Conservation (phyloP, 2,113 vertebrate genomes). For the Platysteira castanea region DNA sequence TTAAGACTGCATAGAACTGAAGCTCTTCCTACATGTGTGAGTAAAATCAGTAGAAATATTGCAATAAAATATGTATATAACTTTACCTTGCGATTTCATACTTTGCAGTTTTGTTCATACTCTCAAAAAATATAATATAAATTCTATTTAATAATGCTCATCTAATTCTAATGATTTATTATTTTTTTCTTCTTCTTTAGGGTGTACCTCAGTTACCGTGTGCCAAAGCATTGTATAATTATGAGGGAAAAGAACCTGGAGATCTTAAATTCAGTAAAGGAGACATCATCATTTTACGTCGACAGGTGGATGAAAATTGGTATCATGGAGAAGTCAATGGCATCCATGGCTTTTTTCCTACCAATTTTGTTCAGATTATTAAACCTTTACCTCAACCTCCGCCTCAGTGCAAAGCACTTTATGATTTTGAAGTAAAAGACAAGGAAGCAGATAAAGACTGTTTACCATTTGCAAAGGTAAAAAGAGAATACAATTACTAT, state of each 20-base stretch:
- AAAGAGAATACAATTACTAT: not conserved
- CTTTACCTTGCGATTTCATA: not conserved
- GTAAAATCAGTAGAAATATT: not conserved
- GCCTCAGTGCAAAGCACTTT: slow-evolving; percentile 98
- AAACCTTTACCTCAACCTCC: slow-evolving; percentile 97
- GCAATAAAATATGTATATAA: not conserved
- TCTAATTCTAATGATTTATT: not conserved
- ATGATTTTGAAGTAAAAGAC: slow-evolving; percentile 99
- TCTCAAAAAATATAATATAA: not conserved
- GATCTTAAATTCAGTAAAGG: slow-evolving; percentile 98
- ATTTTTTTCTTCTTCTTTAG: slow-evolving; percentile 56
- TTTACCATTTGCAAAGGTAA: slow-evolving; percentile 96
- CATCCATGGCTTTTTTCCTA: slow-evolving; percentile 96
- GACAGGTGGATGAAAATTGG: slow-evolving; percentile 99
- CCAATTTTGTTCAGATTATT: slow-evolving; percentile 97
- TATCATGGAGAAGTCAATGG: slow-evolving; percentile 96
- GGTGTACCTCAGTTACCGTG: slow-evolving; percentile 94
- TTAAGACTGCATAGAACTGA: not conserved
- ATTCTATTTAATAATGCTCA: not conserved
- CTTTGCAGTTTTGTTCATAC: not conserved
- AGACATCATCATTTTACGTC: slow-evolving; percentile 93
- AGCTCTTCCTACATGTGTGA: not conserved
- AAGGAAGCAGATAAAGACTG: slow-evolving; percentile 99
- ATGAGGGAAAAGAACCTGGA: slow-evolving; percentile 95
- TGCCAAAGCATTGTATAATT: slow-evolving; percentile 98